phyloP scores from a whole-genome alignment of 2,113 vertebrate species.

The Chloropsis hardwickii region DNA sequence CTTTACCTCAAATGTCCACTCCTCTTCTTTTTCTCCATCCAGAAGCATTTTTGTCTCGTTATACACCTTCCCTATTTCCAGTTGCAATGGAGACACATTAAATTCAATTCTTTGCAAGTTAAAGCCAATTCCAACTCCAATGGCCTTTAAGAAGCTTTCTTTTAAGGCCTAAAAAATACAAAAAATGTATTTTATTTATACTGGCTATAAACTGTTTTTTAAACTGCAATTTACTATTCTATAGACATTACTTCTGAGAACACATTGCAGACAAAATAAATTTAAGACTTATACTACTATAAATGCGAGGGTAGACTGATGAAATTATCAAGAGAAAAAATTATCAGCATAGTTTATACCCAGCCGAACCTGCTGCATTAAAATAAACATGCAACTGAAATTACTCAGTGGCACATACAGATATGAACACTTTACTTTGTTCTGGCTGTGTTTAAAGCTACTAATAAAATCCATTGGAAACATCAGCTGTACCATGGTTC shows the following conservation, averaged over 20 bases:
- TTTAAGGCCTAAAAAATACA: slow-evolving; percentile 83
- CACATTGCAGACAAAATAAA: not conserved
- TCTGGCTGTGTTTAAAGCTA: not conserved
- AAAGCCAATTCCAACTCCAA: slow-evolving; percentile 91
- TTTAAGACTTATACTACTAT: not conserved
- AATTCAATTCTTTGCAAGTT: slow-evolving; percentile 92
- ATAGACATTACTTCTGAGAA: not conserved
- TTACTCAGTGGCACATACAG: not conserved
- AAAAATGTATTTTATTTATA: not conserved
- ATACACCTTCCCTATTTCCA: slow-evolving; percentile 77
- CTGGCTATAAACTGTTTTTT: too few species aligned
- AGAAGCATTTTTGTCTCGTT: slow-evolving; percentile 85
- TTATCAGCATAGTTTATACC: not conserved
- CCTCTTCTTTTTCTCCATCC: slow-evolving; percentile 82
- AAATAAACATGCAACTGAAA: not conserved
- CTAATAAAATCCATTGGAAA: not conserved
- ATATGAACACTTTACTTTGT: not conserved
- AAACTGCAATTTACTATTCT: not conserved
- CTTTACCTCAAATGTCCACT: slow-evolving; percentile 81
- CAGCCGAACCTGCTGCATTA: not conserved
- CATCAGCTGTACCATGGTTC: not conserved
- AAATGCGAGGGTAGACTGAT: not conserved
- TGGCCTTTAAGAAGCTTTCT: slow-evolving; percentile 96
- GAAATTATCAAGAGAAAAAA: not conserved
- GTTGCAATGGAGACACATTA: slow-evolving; percentile 77